These are phyloP conservation scores for Seriola quinqueradiata DNA, from an alignment of 2,113 vertebrate species.

Conservation along the genomic window DNA sequence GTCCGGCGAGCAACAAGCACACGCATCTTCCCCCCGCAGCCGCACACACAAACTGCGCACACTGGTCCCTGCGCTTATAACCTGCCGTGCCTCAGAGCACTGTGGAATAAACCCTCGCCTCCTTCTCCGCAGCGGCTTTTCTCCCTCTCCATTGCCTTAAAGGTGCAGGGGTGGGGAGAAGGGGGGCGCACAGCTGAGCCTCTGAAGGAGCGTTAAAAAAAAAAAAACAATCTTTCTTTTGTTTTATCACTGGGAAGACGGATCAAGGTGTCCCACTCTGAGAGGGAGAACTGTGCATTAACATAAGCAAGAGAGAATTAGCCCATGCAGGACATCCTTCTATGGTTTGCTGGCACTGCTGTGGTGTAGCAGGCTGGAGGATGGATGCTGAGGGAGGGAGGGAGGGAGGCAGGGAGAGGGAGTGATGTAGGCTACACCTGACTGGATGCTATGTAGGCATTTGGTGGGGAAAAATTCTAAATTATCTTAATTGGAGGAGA, in stretches of 20 bases:
- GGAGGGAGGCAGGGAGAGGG: constrained; percentile 42
- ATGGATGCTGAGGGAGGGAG: constrained; percentile 52
- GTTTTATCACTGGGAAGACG: constrained; percentile 33
- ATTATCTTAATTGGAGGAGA: constrained; percentile 80
- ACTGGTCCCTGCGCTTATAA: constrained; percentile 81
- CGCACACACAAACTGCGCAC: constrained; percentile 84
- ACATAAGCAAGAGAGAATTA: constrained; percentile 40
- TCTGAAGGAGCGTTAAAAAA: constrained; percentile 30
- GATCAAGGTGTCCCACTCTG: constrained; percentile 52
- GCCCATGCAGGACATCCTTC: constrained; percentile 61
- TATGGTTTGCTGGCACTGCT: constrained; percentile 45
- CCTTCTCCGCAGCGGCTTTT: constrained; percentile 79
- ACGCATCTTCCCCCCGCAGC: constrained; percentile 89
- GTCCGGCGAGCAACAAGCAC: constrained; percentile 90
- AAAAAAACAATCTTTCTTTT: constrained; percentile 28
- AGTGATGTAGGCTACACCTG: constrained; percentile 74
- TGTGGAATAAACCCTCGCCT: constrained; percentile 84
- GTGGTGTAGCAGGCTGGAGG: constrained; percentile 56
- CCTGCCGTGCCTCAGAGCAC: constrained; percentile 85
- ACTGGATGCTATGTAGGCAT: constrained; percentile 62
- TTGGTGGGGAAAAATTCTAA: constrained; percentile 53
- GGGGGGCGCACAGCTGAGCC: constrained; percentile 52
- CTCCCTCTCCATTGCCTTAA: constrained; percentile 84
- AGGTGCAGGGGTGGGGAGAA: constrained; percentile 81
- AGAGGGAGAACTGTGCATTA: constrained; percentile 23